A percentile compares a stretch with the other conserved stretches of the same genome.
Conservation (phyloP, 2,113 vertebrate genomes). For the Gnathonemus longibarbis region DNA sequence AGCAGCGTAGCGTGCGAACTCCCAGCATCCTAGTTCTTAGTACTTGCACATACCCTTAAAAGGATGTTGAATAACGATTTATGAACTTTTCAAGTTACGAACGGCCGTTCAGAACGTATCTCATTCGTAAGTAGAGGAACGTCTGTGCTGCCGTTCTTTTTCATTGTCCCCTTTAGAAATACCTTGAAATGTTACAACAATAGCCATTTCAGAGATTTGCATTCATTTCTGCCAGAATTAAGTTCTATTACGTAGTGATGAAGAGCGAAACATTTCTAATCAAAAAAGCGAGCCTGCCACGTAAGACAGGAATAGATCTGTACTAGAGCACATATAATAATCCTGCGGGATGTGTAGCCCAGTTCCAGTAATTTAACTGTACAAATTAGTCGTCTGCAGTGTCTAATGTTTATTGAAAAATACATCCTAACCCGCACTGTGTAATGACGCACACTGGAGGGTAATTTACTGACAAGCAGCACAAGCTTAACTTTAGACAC, state of each 20-base stretch:
- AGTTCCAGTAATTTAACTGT: not conserved
- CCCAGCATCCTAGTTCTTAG: too few relatives aligned
- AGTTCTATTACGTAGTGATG: not conserved
- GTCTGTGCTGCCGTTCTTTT: not conserved
- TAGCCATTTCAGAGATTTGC: not conserved
- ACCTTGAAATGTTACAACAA: not conserved
- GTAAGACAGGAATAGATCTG: not conserved
- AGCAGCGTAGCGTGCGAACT: too few relatives aligned
- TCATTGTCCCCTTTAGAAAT: not conserved
- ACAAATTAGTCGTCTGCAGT: constrained; percentile 3
- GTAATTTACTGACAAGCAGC: constrained; percentile 2
- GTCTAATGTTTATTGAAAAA: constrained; percentile 1
- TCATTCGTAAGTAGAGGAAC: too few relatives aligned
- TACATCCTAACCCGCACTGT: not conserved
- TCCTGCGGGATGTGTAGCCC: not conserved
- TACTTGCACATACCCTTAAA: too few relatives aligned
- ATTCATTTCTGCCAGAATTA: not conserved
- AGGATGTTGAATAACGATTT: too few relatives aligned
- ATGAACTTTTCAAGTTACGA: too few relatives aligned
- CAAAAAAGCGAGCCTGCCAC: not conserved
- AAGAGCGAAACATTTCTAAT: not conserved
- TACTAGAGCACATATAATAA: not conserved
- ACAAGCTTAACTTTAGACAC: not conserved
- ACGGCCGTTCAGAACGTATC: too few relatives aligned
- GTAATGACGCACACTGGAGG: constrained; percentile 6